These are phyloP conservation scores for Anas capensis DNA, from an alignment of 2,797 vertebrate genomes.

Conservation along the genomic window DNA sequence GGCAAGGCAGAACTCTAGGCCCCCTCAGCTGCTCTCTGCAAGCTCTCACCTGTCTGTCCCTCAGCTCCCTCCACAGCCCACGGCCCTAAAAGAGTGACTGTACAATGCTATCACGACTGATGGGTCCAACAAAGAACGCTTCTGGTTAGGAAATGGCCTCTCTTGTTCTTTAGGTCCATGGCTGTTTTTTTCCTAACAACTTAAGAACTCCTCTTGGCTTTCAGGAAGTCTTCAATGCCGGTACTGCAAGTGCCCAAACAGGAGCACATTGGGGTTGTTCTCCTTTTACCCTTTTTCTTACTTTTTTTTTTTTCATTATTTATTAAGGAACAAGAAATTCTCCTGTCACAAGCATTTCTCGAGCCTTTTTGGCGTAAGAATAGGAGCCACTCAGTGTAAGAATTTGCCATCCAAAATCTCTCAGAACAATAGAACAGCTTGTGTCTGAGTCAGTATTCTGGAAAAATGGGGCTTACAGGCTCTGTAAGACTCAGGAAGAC, in stretches of 20 bases:
- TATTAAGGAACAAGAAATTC: background rate
- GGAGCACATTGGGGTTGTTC: fast-evolving
- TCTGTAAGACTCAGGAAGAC: background rate
- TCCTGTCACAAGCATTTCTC: background rate
- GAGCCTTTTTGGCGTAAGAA: background rate
- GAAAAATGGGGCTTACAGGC: background rate
- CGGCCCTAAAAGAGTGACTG: background rate
- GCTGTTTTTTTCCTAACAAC: background rate
- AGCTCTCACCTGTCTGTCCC: background rate
- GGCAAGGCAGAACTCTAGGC: slow-evolving; percentile 74
- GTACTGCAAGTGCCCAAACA: background rate
- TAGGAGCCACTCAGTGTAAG: background rate
- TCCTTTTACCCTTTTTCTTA: background rate
- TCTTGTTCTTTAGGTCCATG: background rate
- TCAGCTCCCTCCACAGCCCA: background rate
- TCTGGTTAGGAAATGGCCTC: background rate
- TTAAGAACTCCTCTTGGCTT: background rate
- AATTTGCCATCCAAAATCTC: background rate
- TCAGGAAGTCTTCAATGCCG: fast-evolving
- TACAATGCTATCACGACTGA: fast-evolving
- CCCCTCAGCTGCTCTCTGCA: slow-evolving; percentile 30
- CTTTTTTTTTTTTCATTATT: background rate
- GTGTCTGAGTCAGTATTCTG: background rate
- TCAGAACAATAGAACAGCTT: background rate
- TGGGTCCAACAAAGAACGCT: background rate